Conservation (phyloP, 2,888 invertebrate genomes). For the Pseudanteris insignis region DNA sequence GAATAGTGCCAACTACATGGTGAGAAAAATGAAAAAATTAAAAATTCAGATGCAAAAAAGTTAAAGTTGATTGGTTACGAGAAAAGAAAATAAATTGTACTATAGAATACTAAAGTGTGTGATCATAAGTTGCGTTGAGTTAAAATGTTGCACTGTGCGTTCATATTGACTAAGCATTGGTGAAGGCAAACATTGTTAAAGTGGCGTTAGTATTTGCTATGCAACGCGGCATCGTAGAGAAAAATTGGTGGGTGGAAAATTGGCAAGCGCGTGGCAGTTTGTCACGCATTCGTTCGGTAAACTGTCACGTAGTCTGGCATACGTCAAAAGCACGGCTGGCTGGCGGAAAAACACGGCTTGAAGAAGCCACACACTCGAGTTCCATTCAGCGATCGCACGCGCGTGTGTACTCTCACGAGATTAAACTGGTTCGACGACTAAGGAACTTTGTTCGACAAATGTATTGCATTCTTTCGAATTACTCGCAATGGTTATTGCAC, state of each 20-base stretch:
- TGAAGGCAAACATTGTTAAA: background rate
- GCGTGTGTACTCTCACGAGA: conserved; percentile 30
- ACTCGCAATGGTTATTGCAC: conserved; percentile 16
- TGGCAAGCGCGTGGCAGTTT: conserved; percentile 21
- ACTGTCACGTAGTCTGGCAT: conserved; percentile 30
- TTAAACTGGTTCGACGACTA: conserved; percentile 35
- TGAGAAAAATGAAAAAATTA: no score
- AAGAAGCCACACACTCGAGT: conserved; percentile 30
- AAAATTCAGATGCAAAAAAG: no score
- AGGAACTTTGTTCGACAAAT: conserved; percentile 17
- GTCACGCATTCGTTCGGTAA: conserved; percentile 9
- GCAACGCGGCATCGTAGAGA: no score
- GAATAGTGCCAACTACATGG: no score
- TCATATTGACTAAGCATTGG: no score
- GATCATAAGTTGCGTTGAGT: no score
- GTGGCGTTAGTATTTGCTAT: background rate
- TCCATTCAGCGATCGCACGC: conserved; percentile 32
- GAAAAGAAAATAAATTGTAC: no score
- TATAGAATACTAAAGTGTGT: no score
- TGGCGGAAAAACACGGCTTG: conserved; percentile 32
- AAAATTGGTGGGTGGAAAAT: conserved; percentile 3
- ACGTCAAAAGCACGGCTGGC: conserved; percentile 27
- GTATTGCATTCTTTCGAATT: conserved; percentile 28
- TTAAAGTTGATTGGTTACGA: no score
- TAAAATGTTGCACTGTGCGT: no score